A percentile compares a stretch with the other conserved stretches of the same genome.
Evolutionary conservation across 2,888 invertebrate species (phyloP).

Genomic region (Crepidodera aurea): DNA sequence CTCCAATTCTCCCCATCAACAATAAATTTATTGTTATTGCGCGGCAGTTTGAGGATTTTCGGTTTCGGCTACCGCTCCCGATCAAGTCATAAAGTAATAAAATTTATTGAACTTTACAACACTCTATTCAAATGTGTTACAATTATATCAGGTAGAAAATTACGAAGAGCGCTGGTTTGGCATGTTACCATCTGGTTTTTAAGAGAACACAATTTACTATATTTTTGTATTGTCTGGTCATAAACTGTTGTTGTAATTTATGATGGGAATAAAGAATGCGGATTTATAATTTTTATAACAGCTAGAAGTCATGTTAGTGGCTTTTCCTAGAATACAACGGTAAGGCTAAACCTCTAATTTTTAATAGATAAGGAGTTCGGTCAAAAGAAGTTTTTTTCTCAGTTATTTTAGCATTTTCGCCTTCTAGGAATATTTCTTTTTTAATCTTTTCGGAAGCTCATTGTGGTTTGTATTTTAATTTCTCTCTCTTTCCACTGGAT

Average conservation of each 20-base stretch:
- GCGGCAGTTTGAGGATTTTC: slow-evolving; percentile 11
- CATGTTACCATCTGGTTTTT: slow-evolving; percentile 19
- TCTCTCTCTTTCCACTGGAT: no score
- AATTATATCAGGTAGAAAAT: slow-evolving; percentile 27
- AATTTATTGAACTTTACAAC: slow-evolving; percentile 31
- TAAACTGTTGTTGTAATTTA: background rate
- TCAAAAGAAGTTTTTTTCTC: no score
- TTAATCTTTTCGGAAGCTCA: no score
- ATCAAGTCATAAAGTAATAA: slow-evolving; percentile 30
- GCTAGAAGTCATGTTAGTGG: no score
- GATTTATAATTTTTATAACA: no score
- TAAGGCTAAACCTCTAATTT: no score
- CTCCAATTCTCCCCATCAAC: slow-evolving; percentile 4
- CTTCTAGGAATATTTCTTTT: no score
- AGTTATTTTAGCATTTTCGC: no score
- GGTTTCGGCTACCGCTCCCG: slow-evolving; percentile 6
- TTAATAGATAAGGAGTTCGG: no score
- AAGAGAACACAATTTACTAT: slow-evolving; percentile 4
- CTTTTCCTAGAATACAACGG: no score
- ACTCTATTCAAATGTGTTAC: slow-evolving; percentile 26
- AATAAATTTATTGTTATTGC: slow-evolving; percentile 18
- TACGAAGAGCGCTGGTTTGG: slow-evolving; percentile 3
- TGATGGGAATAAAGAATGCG: background rate
- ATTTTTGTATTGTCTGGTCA: background rate
- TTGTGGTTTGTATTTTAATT: no score